Percentiles rank a stretch among this genome's conserved stretches.
phyloP scores from a whole-genome alignment of 2,113 vertebrate genomes.

The Mugil cephalus region DNA sequence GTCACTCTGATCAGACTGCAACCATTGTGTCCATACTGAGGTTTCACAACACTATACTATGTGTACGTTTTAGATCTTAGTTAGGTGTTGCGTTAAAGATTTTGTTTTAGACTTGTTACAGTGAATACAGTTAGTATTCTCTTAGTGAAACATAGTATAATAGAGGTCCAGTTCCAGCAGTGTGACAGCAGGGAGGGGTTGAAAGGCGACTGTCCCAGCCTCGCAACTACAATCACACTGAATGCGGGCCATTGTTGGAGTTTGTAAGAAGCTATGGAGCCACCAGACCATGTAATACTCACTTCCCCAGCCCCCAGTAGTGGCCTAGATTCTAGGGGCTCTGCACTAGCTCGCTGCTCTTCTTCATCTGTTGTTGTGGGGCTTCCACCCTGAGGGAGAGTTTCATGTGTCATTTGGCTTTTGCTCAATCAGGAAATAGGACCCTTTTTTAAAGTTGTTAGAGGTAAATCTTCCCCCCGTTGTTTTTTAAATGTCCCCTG shows the following conservation, averaged over 20 bases:
- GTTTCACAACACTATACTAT: no score
- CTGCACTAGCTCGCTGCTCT: slow-evolving; percentile 50
- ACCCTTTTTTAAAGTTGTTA: slow-evolving; percentile 29
- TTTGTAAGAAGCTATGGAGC: slow-evolving; percentile 71
- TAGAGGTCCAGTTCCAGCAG: slow-evolving; percentile 38
- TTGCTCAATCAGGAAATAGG: slow-evolving; percentile 42
- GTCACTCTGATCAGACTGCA: neutral
- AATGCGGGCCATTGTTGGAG: slow-evolving; percentile 78
- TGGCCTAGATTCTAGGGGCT: slow-evolving; percentile 75
- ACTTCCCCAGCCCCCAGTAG: slow-evolving; percentile 59
- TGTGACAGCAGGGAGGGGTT: slow-evolving; percentile 57
- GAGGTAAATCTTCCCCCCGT: slow-evolving; percentile 47
- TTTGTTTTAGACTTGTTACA: neutral
- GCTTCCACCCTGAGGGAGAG: slow-evolving; percentile 39
- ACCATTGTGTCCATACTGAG: neutral
- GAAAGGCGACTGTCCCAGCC: slow-evolving; percentile 55
- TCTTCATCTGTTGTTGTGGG: slow-evolving; percentile 59
- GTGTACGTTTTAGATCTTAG: no score
- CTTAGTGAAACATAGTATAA: slow-evolving; percentile 22
- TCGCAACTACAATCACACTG: slow-evolving; percentile 52
- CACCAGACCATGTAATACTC: slow-evolving; percentile 77
- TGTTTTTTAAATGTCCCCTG: slow-evolving; percentile 38
- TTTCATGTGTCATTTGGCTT: slow-evolving; percentile 72
- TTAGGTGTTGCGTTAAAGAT: no score
- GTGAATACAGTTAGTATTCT: neutral